Percentiles rank a stretch among this genome's conserved stretches.
Evolutionary conservation across 2,888 invertebrate genomes (phyloP).

Genomic region (Limnephilus lunatus): DNA sequence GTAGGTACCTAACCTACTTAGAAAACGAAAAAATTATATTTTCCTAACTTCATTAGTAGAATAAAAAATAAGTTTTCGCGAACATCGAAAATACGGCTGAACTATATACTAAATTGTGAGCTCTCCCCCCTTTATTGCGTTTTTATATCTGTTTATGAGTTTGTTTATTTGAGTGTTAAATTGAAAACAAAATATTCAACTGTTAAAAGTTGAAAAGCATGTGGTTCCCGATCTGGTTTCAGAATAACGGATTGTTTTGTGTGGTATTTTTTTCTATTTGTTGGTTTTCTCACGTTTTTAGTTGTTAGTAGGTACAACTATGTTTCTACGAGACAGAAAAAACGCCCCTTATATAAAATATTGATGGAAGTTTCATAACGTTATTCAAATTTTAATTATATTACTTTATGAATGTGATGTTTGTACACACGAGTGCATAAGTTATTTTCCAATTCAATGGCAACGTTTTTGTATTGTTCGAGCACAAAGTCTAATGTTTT

Average conservation of each 20-base stretch:
- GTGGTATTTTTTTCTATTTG: neutral
- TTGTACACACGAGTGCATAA: neutral
- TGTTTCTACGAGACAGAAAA: neutral
- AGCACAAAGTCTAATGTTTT: neutral
- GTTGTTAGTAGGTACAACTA: neutral
- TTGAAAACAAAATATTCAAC: slow-evolving; percentile 13
- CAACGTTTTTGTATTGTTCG: neutral
- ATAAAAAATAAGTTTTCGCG: no score
- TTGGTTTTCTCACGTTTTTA: neutral
- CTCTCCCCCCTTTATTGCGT: neutral
- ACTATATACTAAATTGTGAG: no score
- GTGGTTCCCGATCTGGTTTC: slow-evolving; percentile 16
- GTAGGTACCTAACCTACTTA: neutral
- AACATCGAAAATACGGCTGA: no score
- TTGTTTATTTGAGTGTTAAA: neutral
- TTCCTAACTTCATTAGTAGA: no score
- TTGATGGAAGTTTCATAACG: neutral
- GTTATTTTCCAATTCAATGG: neutral
- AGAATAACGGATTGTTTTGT: slow-evolving; percentile 32
- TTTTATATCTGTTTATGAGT: neutral
- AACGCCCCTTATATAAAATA: neutral
- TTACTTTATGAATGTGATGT: neutral
- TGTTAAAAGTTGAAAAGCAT: neutral
- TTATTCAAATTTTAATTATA: neutral
- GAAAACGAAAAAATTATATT: no score